Percentiles rank a stretch among this genome's conserved stretches.
Conservation (phyloP, 1,140 invertebrate species). For the Lepidurus apus region DNA sequence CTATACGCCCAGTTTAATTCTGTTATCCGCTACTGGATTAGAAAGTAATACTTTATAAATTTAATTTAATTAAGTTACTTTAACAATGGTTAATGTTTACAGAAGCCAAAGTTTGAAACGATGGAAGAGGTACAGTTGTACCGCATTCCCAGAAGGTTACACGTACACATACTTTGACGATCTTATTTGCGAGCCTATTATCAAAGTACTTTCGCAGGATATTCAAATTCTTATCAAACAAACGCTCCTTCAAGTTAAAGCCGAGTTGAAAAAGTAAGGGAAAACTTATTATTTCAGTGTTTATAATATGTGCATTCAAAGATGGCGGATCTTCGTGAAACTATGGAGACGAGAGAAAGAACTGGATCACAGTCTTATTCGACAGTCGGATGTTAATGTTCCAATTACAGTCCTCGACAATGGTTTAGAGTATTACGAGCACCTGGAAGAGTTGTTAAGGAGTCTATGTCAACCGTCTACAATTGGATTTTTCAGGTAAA, state of each 20-base stretch:
- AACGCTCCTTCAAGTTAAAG: neutral
- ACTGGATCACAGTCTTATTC: neutral
- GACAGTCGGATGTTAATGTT: neutral
- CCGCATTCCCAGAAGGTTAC: neutral
- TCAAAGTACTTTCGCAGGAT: neutral
- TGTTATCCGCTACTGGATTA: neutral
- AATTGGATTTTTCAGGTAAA: neutral
- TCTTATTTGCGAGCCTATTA: neutral
- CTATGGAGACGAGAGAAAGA: conserved; percentile 2
- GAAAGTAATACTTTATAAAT: neutral
- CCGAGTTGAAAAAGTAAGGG: neutral
- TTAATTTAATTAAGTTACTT: neutral
- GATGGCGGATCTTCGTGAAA: neutral
- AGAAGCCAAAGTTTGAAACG: neutral
- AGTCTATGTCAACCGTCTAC: neutral
- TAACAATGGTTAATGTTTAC: neutral
- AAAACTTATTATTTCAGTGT: neutral
- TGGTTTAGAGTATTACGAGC: neutral
- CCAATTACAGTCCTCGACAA: neutral
- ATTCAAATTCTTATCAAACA: neutral
- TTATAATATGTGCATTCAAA: neutral
- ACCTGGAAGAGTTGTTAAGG: neutral
- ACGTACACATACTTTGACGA: conserved; percentile 8
- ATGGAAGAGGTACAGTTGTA: neutral
- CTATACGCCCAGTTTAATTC: neutral